These are phyloP conservation scores for rat (Rattus norvegicus) DNA, from an alignment of 2,113 vertebrate species.

Conservation along the genomic window DNA sequence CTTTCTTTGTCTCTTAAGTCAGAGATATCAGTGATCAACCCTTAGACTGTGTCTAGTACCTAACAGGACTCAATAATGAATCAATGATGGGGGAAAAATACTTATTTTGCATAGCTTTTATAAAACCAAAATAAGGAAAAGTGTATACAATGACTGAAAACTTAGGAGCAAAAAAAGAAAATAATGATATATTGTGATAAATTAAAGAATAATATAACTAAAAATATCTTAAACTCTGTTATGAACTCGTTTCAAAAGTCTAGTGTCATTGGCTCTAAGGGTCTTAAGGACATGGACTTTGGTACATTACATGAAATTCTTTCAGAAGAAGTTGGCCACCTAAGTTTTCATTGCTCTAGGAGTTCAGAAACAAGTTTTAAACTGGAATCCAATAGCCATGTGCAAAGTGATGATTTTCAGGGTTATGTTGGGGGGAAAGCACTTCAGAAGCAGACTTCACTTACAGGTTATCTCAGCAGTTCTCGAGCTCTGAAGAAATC, in stretches of 20 bases:
- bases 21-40: neutral
- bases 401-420: neutral
- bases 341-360: slow-evolving; percentile 34
- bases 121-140: neutral
- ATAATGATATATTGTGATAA: neutral
- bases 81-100: neutral
- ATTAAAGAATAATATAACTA: neutral
- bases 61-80: neutral
- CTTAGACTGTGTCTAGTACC: neutral
- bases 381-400: slow-evolving; percentile 37
- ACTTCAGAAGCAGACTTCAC: slow-evolving; percentile 12
- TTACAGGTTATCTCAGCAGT: slow-evolving; percentile 34
- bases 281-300: neutral
- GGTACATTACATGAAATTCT: slow-evolving; percentile 82
- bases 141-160: neutral
- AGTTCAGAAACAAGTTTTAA: neutral
- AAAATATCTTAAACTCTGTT: neutral
- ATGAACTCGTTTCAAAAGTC: neutral
- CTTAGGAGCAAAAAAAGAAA: neutral
- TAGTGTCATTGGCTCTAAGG: neutral
- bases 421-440: neutral
- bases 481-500: slow-evolving; percentile 62
- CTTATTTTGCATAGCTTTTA: neutral
- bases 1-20: neutral
- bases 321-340: slow-evolving; percentile 71